Conservation (phyloP, 2,888 invertebrate genomes). For the Caenorhabditis macrosperma region DNA sequence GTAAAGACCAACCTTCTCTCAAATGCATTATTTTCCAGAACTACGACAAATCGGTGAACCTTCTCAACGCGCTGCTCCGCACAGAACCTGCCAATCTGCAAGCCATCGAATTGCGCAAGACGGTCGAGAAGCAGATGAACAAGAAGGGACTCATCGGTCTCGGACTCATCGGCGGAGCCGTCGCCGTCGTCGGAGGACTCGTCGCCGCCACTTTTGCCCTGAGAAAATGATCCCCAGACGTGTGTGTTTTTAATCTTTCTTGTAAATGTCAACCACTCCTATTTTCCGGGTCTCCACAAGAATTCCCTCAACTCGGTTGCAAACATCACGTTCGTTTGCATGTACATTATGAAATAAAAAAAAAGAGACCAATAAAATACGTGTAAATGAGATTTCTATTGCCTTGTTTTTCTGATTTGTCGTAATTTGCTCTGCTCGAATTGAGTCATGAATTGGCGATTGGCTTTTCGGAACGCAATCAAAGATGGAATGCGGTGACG, state of each 20-base stretch:
- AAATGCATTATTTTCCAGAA: constrained; percentile 39
- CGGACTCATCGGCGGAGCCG: constrained; percentile 40
- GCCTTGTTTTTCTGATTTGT: constrained; percentile 23
- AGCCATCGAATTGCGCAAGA: constrained; percentile 25
- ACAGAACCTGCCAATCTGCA: constrained; percentile 40
- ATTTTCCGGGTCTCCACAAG: background rate
- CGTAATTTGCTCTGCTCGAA: background rate
- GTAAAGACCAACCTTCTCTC: no score
- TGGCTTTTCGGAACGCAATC: constrained; percentile 5
- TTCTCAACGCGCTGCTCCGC: constrained; percentile 29
- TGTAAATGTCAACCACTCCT: background rate
- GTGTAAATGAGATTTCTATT: constrained; percentile 22
- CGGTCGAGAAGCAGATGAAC: constrained; percentile 41
- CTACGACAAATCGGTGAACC: constrained; percentile 36
- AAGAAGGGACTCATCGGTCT: constrained; percentile 37
- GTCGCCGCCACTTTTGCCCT: constrained; percentile 36
- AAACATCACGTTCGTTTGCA: constrained; percentile 31
- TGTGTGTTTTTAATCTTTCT: background rate
- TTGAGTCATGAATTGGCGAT: constrained; percentile 17
- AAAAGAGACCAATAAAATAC: constrained; percentile 14
- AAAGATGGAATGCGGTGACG: background rate
- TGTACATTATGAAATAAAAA: background rate
- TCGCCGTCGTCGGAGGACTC: constrained; percentile 26
- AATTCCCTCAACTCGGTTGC: background rate
- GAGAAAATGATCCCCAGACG: background rate